Percentiles rank a stretch among this genome's conserved stretches.
Evolutionary conservation across 2,113 vertebrate species (phyloP).

Genomic region (Albula glossodonta): DNA sequence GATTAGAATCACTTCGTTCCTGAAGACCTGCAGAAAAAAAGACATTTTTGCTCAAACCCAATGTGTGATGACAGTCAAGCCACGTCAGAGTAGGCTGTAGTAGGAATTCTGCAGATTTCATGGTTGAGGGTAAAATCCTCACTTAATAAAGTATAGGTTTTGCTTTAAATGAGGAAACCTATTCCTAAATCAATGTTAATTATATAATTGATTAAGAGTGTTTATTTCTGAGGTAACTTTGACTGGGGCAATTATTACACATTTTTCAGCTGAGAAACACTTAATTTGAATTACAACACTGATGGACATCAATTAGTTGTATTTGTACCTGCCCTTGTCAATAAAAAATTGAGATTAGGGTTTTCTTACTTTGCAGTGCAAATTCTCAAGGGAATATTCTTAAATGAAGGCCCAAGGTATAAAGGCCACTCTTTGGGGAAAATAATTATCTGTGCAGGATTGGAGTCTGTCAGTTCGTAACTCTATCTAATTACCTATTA

Average conservation of each 20-base stretch:
- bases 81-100: neutral
- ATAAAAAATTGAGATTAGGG: neutral
- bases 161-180: neutral
- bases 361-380: neutral
- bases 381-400: neutral
- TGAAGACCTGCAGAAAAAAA: neutral
- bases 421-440: neutral
- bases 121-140: neutral
- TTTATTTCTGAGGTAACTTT: neutral
- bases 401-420: neutral
- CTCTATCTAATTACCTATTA: neutral
- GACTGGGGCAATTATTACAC: neutral
- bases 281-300: neutral
- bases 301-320: neutral
- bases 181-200: neutral
- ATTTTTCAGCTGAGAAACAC: neutral
- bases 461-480: neutral
- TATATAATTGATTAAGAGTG: neutral
- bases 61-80: neutral
- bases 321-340: neutral
- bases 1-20: constrained; percentile 28
- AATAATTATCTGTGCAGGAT: neutral
- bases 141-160: neutral
- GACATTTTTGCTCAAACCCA: neutral
- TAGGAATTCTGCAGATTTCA: neutral